Percentiles rank a stretch among this genome's conserved stretches.
Evolutionary conservation across 2,113 vertebrate species (phyloP).

Genomic region (Artemisiospiza belli): DNA sequence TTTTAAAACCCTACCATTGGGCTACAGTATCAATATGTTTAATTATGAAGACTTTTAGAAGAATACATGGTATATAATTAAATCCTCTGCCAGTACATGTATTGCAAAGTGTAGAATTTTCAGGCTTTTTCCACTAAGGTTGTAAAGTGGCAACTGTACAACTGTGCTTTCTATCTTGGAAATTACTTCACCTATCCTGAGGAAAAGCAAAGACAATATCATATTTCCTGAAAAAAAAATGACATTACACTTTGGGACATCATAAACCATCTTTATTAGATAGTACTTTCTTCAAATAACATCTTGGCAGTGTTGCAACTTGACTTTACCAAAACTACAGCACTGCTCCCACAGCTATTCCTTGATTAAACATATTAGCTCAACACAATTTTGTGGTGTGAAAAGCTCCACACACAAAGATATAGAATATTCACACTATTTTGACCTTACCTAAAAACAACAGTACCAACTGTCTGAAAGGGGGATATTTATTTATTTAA

Average conservation of each 20-base stretch:
- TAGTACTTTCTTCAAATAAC: not conserved
- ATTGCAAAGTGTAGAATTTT: not conserved
- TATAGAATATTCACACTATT: not conserved
- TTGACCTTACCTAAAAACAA: not conserved
- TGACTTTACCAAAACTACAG: not conserved
- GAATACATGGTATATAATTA: not conserved
- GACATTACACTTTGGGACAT: not conserved
- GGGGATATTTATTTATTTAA: not conserved
- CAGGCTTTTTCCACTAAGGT: not conserved
- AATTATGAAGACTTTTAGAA: not conserved
- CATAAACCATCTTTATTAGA: slow-evolving; percentile 19
- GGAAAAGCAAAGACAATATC: slow-evolving; percentile 6
- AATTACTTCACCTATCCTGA: slow-evolving; percentile 12
- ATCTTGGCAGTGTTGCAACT: not conserved
- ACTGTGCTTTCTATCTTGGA: not conserved
- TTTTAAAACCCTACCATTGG: not conserved
- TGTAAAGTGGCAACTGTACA: not conserved
- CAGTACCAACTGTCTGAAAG: not conserved
- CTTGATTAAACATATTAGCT: not conserved
- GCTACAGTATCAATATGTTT: not conserved
- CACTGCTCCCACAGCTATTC: not conserved
- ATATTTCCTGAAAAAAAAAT: not conserved
- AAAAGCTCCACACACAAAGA: not conserved
- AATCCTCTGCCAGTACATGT: not conserved
- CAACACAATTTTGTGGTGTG: not conserved